A percentile compares a stretch with the other conserved stretches of the same genome.
Evolutionary conservation across 2,888 invertebrate species (phyloP).

Genomic region (Drosophila mayaguana): DNA sequence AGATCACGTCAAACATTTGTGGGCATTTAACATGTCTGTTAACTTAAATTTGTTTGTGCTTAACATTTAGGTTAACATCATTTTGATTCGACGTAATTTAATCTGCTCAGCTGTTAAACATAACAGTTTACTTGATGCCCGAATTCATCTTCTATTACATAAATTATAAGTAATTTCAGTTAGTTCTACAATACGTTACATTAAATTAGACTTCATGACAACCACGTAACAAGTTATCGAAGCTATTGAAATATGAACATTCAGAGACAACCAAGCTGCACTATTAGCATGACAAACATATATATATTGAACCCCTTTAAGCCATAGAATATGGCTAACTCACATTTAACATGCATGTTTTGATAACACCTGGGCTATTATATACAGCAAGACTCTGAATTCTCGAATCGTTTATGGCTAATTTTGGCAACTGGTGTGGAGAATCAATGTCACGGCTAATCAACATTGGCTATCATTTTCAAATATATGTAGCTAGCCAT

Average conservation of each 20-base stretch:
- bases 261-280: not conserved
- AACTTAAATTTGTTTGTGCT: not conserved
- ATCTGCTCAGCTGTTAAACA: not conserved
- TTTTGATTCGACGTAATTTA: not conserved
- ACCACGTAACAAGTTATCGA: not conserved
- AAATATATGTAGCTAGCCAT: not conserved
- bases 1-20: not conserved
- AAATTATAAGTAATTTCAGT: not conserved
- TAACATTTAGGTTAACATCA: not conserved
- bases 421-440: not conserved
- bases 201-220: too few relatives aligned
- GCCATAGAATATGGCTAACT: not conserved
- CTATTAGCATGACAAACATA: not conserved
- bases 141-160: not conserved
- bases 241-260: not conserved
- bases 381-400: not conserved
- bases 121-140: not conserved
- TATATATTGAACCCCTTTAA: not conserved
- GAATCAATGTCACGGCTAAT: conserved; percentile 1
- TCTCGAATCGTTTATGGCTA: not conserved
- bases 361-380: not conserved
- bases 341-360: not conserved
- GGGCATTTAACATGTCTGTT: not conserved
- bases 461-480: conserved; percentile 4
- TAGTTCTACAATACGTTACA: not conserved